These are phyloP conservation scores for Coelogynopora nodosa DNA, from an alignment of 2,888 invertebrate species.

Conservation along the genomic window DNA sequence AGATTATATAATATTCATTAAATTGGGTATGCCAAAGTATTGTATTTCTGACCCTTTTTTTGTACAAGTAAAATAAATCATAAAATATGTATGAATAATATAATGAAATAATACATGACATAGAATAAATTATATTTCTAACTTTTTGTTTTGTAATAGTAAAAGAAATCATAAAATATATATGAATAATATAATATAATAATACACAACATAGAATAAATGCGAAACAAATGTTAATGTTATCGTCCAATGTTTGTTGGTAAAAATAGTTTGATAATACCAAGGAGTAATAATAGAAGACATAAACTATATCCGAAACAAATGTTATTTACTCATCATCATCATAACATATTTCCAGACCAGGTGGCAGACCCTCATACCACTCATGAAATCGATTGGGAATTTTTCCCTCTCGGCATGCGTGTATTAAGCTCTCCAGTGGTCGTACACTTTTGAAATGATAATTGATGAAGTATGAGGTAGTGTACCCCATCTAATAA, in stretches of 20 bases:
- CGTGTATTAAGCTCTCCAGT: not conserved
- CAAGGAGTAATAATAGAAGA: no score
- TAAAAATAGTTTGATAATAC: no score
- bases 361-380: not conserved
- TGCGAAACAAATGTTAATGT: no score
- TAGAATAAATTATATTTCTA: not conserved
- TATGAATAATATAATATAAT: not conserved
- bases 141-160: not conserved
- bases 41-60: conserved; percentile 37
- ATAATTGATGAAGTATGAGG: not conserved
- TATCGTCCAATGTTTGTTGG: not conserved
- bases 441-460: not conserved
- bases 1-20: not conserved
- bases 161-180: not conserved
- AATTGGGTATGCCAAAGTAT: not conserved
- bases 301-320: not conserved
- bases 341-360: not conserved
- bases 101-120: not conserved
- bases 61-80: not conserved
- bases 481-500: not conserved
- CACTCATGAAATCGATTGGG: not conserved
- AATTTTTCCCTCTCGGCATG: not conserved
- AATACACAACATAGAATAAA: not conserved
- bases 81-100: not conserved
- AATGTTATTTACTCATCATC: not conserved